Conservation (phyloP, 2,113 vertebrate species). For the Phaethon lepturus region DNA sequence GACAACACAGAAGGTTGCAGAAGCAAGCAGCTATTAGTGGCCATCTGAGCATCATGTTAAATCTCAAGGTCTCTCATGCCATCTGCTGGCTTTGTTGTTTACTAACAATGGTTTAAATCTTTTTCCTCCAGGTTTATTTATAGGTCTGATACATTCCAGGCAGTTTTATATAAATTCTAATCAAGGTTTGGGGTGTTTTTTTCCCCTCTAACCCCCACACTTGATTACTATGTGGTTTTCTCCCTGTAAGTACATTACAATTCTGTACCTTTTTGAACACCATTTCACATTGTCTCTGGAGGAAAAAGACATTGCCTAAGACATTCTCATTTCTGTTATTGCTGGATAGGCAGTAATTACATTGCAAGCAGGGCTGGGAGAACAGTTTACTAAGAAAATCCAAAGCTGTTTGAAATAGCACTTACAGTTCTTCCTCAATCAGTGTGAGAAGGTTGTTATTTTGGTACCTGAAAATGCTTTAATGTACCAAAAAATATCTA, state of each 20-base stretch:
- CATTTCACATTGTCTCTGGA: not conserved
- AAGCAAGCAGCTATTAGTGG: not conserved
- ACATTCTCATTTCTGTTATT: constrained; percentile 30
- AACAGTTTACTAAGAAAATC: constrained; percentile 14
- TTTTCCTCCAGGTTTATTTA: not conserved
- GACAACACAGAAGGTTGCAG: not conserved
- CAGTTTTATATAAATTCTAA: constrained; percentile 3
- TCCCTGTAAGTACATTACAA: not conserved
- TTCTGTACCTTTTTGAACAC: not conserved
- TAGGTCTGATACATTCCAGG: not conserved
- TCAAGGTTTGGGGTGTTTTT: not conserved
- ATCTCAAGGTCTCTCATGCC: constrained; percentile 68
- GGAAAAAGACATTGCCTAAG: not conserved
- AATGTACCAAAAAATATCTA: not conserved
- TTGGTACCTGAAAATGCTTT: not conserved
- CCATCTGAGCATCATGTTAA: not conserved
- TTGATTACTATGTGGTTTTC: not conserved
- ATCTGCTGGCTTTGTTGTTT: constrained; percentile 73
- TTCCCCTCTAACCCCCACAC: not conserved
- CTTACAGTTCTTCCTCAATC: not conserved
- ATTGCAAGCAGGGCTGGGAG: not conserved
- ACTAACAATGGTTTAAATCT: not conserved
- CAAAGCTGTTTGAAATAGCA: not conserved
- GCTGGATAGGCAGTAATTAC: constrained; percentile 38
- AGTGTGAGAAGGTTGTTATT: not conserved